These are phyloP conservation scores for Litocranius walleri DNA, from an alignment of 2,113 vertebrate species.

Conservation along the genomic window DNA sequence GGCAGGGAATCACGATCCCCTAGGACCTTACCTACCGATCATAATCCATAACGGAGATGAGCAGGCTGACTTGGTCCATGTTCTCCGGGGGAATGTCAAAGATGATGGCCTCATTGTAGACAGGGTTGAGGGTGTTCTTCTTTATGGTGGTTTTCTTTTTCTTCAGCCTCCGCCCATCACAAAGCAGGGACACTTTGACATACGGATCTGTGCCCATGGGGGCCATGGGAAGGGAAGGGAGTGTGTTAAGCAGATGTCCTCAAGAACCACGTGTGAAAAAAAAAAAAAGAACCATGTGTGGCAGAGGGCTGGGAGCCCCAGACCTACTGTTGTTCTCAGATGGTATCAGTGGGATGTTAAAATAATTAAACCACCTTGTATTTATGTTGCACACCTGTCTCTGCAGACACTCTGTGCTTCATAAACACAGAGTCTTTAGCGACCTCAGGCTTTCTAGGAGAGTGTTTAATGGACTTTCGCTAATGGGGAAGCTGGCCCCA, in stretches of 20 bases:
- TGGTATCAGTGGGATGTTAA: constrained; percentile 5
- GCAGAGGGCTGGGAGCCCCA: neutral
- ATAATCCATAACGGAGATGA: constrained; percentile 99
- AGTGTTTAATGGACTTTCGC: constrained; percentile 4
- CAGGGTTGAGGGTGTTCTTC: constrained; percentile 97
- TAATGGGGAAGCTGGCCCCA: constrained; percentile 15
- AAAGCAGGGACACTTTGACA: constrained; percentile 97
- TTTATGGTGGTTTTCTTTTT: constrained; percentile 99
- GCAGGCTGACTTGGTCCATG: constrained; percentile 98
- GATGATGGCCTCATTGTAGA: constrained; percentile 99
- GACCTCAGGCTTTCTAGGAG: constrained; percentile 31
- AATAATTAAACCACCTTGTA: constrained; percentile 45
- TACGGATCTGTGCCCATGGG: constrained; percentile 86
- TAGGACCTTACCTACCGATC: constrained; percentile 87
- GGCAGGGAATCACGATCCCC: neutral
- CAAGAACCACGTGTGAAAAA: neutral
- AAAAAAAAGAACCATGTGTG: neutral
- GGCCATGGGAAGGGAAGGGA: neutral
- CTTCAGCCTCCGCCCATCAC: constrained; percentile 94
- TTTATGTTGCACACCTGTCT: constrained; percentile 57
- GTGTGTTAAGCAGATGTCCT: neutral
- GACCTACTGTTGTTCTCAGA: constrained; percentile 11
- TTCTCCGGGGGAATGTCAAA: constrained; percentile 98
- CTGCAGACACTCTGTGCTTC: constrained; percentile 11
- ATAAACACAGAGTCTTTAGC: constrained; percentile 35